Conservation (phyloP, 2,888 invertebrate genomes). For the Acronicta alni region DNA sequence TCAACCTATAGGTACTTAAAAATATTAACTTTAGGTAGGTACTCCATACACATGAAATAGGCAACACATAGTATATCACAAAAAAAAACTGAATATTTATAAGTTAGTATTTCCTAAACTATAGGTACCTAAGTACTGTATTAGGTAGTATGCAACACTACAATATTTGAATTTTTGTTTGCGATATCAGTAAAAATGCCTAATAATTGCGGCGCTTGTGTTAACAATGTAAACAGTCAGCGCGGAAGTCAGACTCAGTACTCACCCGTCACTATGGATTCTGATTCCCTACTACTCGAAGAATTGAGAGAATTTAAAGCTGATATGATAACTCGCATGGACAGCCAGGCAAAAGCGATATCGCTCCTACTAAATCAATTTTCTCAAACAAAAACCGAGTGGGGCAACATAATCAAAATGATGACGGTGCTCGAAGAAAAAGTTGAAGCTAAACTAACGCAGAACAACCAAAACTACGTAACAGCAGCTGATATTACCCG, state of each 20-base stretch:
- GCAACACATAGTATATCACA: no score
- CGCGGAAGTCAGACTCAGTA: background rate
- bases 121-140: no score
- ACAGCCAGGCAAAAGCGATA: constrained; percentile 9
- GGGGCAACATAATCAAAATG: constrained; percentile 2
- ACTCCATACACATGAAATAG: no score
- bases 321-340: background rate
- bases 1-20: background rate
- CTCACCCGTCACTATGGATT: constrained; percentile 4
- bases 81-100: no score
- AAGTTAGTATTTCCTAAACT: no score
- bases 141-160: no score
- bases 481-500: background rate
- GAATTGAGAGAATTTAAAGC: constrained; percentile 10
- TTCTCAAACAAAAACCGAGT: constrained; percentile 7
- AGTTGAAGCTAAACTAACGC: background rate
- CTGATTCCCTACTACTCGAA: background rate
- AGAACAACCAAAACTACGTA: background rate
- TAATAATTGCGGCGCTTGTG: no score
- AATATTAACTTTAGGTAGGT: background rate
- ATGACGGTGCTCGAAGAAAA: no score
- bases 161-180: no score
- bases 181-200: no score
- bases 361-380: background rate
- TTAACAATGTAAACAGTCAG: constrained; percentile 2